These are phyloP conservation scores for Yasuhikotakia modesta DNA, from an alignment of 2,797 vertebrate species.

Conservation along the genomic window DNA sequence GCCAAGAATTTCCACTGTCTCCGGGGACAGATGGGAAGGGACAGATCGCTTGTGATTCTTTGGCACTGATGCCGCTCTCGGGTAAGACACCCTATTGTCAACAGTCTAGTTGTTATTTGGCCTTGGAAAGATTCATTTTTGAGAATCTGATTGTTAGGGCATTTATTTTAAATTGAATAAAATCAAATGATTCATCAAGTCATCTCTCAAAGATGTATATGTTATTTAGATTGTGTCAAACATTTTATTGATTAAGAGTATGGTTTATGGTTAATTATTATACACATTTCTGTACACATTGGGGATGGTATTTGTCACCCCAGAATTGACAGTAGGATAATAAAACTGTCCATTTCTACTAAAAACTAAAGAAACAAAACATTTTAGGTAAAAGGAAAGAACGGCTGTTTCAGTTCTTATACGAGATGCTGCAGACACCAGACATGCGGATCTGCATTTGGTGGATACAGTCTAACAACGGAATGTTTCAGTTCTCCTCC, in stretches of 20 bases:
- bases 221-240: too few species aligned
- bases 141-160: background rate
- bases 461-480: conserved; percentile 80
- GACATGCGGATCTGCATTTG: conserved; percentile 83
- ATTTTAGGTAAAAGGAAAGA: conserved; percentile 81
- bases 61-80: conserved; percentile 67
- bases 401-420: conserved; percentile 83
- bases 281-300: too few species aligned
- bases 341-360: background rate
- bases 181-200: too few species aligned
- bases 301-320: too few species aligned
- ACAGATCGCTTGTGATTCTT: conserved; percentile 56
- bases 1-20: conserved; percentile 74
- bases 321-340: too few species aligned
- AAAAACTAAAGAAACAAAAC: background rate
- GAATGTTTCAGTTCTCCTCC: conserved; percentile 84
- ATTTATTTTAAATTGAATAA: background rate
- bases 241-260: too few species aligned
- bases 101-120: background rate
- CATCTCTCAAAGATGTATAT: too few species aligned
- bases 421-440: conserved; percentile 83
- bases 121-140: background rate
- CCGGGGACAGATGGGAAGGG: conserved; percentile 64
- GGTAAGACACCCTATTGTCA: conserved; percentile 38
- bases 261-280: too few species aligned